Conservation (phyloP, 92 coral and sea anemone species). For the Metridium senile region DNA sequence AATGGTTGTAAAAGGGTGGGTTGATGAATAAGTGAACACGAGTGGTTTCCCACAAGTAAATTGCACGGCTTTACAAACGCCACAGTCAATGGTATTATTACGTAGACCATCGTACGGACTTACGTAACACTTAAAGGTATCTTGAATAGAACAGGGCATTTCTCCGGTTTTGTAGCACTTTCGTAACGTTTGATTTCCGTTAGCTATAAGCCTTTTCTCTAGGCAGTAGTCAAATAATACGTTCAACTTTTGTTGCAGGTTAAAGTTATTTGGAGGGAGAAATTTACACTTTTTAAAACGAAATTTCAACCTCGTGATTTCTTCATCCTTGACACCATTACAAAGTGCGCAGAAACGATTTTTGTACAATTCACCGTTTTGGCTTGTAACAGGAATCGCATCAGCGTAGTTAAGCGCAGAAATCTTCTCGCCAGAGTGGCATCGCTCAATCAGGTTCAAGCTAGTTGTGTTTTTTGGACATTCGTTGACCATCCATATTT, state of each 20-base stretch:
- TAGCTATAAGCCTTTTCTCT: neutral
- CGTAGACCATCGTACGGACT: neutral
- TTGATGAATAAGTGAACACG: no score
- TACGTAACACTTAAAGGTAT: neutral
- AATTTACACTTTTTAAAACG: neutral
- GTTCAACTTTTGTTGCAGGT: neutral
- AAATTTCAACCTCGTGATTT: neutral
- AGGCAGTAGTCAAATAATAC: neutral
- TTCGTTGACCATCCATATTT: slow-evolving; percentile 12
- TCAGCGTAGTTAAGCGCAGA: slow-evolving; percentile 3
- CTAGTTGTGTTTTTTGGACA: slow-evolving; percentile 8
- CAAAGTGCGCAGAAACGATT: slow-evolving; percentile 48
- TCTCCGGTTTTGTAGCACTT: neutral
- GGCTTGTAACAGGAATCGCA: slow-evolving; percentile 30
- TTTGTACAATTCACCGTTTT: slow-evolving; percentile 32
- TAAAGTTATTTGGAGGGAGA: neutral
- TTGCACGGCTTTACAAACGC: neutral
- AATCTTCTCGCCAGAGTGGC: neutral
- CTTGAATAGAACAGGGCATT: neutral
- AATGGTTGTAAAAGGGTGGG: neutral
- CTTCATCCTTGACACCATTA: neutral
- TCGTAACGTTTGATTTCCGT: neutral
- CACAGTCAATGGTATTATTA: neutral
- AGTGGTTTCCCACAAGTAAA: neutral
- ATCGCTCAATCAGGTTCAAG: neutral